Evolutionary conservation across 2,797 vertebrate genomes (phyloP).

Genomic region (Urocyon cinereoargenteus): DNA sequence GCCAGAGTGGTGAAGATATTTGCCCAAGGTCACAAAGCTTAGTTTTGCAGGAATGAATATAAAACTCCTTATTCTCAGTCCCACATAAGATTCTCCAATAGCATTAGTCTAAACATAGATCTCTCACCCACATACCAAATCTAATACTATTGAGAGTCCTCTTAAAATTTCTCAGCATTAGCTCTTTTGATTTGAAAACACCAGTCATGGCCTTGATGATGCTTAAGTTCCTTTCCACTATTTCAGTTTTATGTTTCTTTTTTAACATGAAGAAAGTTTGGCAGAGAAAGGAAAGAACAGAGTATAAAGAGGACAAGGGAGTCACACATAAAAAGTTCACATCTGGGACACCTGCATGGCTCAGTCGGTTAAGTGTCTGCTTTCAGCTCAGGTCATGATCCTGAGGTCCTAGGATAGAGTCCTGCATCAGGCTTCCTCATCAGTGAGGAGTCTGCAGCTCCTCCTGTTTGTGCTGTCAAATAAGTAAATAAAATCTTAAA

Average conservation of each 20-base stretch:
- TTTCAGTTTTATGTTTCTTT: conserved; percentile 53
- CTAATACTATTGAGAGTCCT: conserved; percentile 33
- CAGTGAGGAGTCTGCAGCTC: no score
- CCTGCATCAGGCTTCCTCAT: no score
- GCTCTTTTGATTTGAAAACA: conserved; percentile 32
- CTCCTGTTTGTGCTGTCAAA: no score
- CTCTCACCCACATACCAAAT: not conserved
- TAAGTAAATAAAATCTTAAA: no score
- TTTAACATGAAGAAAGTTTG: not conserved
- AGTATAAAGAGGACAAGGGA: not conserved
- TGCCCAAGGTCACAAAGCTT: conserved; percentile 13
- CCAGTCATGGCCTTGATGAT: not conserved
- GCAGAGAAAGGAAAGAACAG: conserved; percentile 46
- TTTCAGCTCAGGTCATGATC: no score
- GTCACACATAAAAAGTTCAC: conserved; percentile 24
- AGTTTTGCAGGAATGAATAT: not conserved
- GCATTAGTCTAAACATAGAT: conserved; percentile 42
- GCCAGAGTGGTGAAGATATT: not conserved
- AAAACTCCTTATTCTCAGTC: conserved; percentile 31
- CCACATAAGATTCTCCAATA: conserved; percentile 2
- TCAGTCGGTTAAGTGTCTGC: no score
- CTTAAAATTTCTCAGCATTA: conserved; percentile 31
- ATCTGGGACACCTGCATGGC: no score
- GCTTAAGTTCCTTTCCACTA: not conserved
- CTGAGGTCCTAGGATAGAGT: no score